Evolutionary conservation across 2,888 invertebrate genomes (phyloP).

Genomic region (Taphrorychus bicolor): DNA sequence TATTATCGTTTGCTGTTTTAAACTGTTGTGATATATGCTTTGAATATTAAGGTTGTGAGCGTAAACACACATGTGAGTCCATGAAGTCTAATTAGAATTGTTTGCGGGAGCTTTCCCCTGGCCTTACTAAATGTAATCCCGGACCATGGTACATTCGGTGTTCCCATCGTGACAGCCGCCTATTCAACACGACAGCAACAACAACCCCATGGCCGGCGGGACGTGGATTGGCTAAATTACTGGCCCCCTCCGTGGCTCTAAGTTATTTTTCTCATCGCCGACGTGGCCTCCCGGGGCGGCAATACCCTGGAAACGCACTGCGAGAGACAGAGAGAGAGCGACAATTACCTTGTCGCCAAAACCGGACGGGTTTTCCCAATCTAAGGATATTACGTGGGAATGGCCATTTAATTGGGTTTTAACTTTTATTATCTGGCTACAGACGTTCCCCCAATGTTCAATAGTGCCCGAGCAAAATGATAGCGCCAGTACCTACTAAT

Average conservation of each 20-base stretch:
- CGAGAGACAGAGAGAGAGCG: constrained; percentile 24
- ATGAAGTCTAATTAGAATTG: neutral
- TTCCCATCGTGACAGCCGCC: constrained; percentile 19
- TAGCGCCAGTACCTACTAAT: too few relatives aligned
- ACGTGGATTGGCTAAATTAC: constrained; percentile 34
- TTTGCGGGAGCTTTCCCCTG: neutral
- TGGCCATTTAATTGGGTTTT: neutral
- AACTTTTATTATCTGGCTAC: neutral
- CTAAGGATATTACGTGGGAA: neutral
- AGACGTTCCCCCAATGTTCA: neutral
- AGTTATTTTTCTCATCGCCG: constrained; percentile 39
- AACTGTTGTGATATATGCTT: too few relatives aligned
- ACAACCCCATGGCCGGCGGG: constrained; percentile 19
- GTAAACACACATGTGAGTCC: too few relatives aligned
- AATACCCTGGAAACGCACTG: constrained; percentile 30
- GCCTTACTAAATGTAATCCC: neutral
- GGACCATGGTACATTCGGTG: neutral
- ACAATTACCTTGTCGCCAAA: constrained; percentile 26
- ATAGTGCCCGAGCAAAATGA: too few relatives aligned
- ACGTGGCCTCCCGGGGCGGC: constrained; percentile 34
- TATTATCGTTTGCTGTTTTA: too few relatives aligned
- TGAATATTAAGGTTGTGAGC: too few relatives aligned
- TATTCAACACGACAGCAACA: constrained; percentile 17
- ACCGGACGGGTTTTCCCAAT: neutral
- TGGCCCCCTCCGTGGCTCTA: constrained; percentile 28